Evolutionary conservation across 2,113 vertebrate species (phyloP).

Genomic region (Stegostoma tigrinum): DNA sequence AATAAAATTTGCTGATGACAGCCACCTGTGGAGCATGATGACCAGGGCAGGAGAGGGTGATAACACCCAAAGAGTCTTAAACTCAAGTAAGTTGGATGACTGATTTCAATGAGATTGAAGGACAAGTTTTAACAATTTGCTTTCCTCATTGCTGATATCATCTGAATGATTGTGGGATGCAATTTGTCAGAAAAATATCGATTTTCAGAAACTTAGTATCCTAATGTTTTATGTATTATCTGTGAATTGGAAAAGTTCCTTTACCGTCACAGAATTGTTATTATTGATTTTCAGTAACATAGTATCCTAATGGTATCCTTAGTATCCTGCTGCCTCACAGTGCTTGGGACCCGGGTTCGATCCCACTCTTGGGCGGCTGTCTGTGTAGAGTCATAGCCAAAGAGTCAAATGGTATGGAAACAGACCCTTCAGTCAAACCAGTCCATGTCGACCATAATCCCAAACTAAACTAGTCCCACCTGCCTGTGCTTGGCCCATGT

Average conservation of each 20-base stretch:
- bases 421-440: too few species aligned
- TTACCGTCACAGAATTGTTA: not conserved
- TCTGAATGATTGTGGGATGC: not conserved
- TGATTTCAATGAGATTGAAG: conserved; percentile 1
- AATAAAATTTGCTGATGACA: conserved; percentile 22
- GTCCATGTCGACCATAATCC: too few species aligned
- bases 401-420: too few species aligned
- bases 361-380: too few species aligned
- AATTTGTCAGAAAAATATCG: not conserved
- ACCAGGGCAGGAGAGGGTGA: not conserved
- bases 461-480: too few species aligned
- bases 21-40: not conserved
- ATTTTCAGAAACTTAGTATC: not conserved
- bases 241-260: not conserved
- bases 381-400: too few species aligned
- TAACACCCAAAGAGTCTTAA: not conserved
- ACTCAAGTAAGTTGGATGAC: not conserved
- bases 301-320: too few species aligned
- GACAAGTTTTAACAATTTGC: not conserved
- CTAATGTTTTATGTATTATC: not conserved
- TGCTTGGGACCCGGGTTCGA: too few species aligned
- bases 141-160: not conserved
- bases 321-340: too few species aligned
- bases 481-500: too few species aligned
- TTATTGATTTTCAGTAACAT: too few species aligned